Base-by-base conservation (phyloP, 2,797 vertebrate genomes). In the Phrynocephalus vlangalii region DNA sequence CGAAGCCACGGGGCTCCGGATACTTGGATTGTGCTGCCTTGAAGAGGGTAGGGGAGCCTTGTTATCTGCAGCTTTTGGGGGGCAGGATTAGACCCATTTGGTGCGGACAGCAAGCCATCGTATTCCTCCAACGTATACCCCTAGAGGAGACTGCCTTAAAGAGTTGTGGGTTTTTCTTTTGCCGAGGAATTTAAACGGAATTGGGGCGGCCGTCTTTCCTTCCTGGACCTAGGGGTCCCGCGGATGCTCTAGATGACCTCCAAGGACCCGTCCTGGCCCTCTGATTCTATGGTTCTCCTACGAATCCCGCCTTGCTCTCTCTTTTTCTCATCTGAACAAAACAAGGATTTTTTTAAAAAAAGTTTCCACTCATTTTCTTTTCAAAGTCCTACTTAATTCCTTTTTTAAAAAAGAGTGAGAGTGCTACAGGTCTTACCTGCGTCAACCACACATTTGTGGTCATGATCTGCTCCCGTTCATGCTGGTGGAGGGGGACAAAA, bases 381-480 rank as follows among this genome's bases (percentile, higher is more conserved):
- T 52, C 77, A 10, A 26, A 56, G 8, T 56, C 52, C 52, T 11
- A 13, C 52, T 56, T 44, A 44, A 44, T 44, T 44, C 38, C 38
- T 13, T 24, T 24, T 22, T 33, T 66, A 13, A 67, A 5, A 44
- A 50, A 6, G 9, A 2, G 7, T 24, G 73, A 22, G 9, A 44
- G 38, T 44, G 38, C 38, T 44, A 44, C 38, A n/a, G 8, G 38
- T 92, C 97, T 97, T 91, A 99, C 99, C 98, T 99, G 98, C 15
- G 99, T 99, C 82, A 99, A 96, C 99, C 99, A 99, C 88, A 99
- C 99, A 0, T 99, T 99, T 3, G 99, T 99, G 78, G 99, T 99
- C 99, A 99, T 99, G 96, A 99, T 97, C 97, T 99, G 99, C 89
- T 99, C 99, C 94, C 99, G 95, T 93, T 99, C 99, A 1, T 99